Percentiles rank a stretch among this genome's conserved stretches.
phyloP scores from a whole-genome alignment of 2,888 invertebrate species.

The Carabus problematicus region DNA sequence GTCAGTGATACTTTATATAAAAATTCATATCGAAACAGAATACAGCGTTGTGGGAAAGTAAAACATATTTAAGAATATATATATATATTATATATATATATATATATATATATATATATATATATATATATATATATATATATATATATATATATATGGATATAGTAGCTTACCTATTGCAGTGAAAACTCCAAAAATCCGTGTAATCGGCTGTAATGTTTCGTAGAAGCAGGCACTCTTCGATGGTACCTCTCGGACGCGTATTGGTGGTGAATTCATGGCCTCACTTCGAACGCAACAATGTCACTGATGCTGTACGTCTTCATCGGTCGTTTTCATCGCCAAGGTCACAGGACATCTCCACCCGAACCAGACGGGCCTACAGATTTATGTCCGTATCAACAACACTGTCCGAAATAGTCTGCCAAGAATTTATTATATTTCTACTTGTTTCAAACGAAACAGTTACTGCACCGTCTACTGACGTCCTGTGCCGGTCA shows the following conservation, averaged over 20 bases:
- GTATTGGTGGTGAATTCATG: slow-evolving; percentile 30
- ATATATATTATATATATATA: slow-evolving; percentile 4
- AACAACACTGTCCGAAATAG: background rate
- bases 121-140: slow-evolving; percentile 4
- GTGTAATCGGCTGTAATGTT: slow-evolving; percentile 52
- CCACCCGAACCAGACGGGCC: background rate
- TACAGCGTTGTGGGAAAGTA: background rate
- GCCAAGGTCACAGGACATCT: too few relatives aligned
- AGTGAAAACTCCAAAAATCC: slow-evolving; percentile 55
- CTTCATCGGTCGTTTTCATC: slow-evolving; percentile 10
- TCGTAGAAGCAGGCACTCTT: slow-evolving; percentile 50
- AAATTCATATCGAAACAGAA: background rate
- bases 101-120: slow-evolving; percentile 4
- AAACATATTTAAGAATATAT: background rate
- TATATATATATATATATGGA: background rate
- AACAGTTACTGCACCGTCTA: background rate
- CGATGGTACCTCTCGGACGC: slow-evolving; percentile 26
- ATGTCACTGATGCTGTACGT: slow-evolving; percentile 5
- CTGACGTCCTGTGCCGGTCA: background rate
- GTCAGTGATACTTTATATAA: background rate
- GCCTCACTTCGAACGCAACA: slow-evolving; percentile 3
- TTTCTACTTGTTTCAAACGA: background rate
- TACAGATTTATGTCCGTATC: background rate
- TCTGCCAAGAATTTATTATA: background rate
- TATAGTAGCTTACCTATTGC: slow-evolving; percentile 52